Evolutionary conservation across 2,113 vertebrate genomes (phyloP).

Genomic region (Grammomys dolichurus): DNA sequence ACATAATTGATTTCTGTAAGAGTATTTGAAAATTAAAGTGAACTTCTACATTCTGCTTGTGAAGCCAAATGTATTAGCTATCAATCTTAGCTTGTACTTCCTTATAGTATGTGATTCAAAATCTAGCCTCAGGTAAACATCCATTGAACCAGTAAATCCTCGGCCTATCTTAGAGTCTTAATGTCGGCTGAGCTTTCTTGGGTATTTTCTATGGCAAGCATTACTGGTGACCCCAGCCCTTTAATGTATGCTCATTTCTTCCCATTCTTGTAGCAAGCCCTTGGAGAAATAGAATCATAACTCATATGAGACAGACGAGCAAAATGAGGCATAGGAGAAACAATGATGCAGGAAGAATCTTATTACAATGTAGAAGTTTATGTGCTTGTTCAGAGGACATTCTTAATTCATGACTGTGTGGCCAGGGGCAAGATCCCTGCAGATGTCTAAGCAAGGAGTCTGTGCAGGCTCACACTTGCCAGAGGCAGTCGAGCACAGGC

Average conservation of each 20-base stretch:
- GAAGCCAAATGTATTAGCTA: background rate
- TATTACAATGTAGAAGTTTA: background rate
- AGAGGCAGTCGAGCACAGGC: background rate
- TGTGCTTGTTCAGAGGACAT: background rate
- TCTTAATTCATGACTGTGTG: background rate
- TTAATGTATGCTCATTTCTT: constrained; percentile 10
- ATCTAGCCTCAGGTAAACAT: background rate
- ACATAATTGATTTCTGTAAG: background rate
- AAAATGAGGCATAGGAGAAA: background rate
- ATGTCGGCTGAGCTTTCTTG: background rate
- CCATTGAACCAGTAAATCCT: background rate
- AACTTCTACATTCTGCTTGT: background rate
- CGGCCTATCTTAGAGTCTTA: background rate
- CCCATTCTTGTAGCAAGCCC: background rate
- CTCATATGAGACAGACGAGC: background rate
- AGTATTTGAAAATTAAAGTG: background rate
- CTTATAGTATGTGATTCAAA: background rate
- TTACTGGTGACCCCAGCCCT: background rate
- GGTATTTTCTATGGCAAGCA: background rate
- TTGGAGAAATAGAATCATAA: background rate
- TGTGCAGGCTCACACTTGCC: background rate
- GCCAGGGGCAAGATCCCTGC: background rate
- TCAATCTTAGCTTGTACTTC: background rate
- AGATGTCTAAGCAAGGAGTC: background rate
- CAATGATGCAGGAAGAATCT: background rate